phyloP scores from a whole-genome alignment of 2,888 invertebrate genomes.

The Diplazon laetatorius region DNA sequence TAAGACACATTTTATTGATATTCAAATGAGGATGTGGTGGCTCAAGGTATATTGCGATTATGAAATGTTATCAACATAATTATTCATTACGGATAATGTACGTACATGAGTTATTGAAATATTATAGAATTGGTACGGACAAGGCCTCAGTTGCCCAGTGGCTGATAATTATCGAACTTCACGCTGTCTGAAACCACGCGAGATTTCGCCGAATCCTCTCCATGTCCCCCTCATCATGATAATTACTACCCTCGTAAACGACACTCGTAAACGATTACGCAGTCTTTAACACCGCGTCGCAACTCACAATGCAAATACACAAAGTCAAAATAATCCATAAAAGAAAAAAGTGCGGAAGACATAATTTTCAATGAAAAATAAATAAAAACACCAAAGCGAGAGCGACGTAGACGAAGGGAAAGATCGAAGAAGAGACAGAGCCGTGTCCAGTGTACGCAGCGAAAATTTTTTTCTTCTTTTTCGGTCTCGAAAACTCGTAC shows the following conservation, averaged over 20 bases:
- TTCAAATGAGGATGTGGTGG: too few relatives aligned
- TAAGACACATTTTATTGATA: too few relatives aligned
- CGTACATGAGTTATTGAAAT: too few relatives aligned
- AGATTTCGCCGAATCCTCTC: constrained; percentile 17
- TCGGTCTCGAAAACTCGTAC: constrained; percentile 39
- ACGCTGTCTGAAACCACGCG: constrained; percentile 48
- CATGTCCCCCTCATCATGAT: constrained; percentile 50
- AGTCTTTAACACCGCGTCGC: constrained; percentile 59
- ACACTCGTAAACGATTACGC: constrained; percentile 56
- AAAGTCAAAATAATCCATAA: constrained; percentile 4
- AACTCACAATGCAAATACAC: constrained; percentile 53
- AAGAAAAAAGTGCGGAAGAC: constrained; percentile 4
- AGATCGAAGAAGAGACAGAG: constrained; percentile 32
- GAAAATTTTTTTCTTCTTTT: constrained; percentile 48
- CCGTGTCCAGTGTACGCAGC: constrained; percentile 28
- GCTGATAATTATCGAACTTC: constrained; percentile 60
- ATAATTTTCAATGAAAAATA: constrained; percentile 25
- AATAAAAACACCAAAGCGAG: constrained; percentile 17
- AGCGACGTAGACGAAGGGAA: constrained; percentile 19
- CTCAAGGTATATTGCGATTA: too few relatives aligned
- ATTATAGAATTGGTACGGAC: too few relatives aligned
- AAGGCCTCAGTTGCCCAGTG: constrained; percentile 46
- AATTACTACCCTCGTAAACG: constrained; percentile 56
- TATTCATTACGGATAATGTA: too few relatives aligned
- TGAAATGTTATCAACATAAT: too few relatives aligned